These are phyloP conservation scores for Zaprionus obscuricornis DNA, from an alignment of 2,888 invertebrate genomes.

Conservation along the genomic window DNA sequence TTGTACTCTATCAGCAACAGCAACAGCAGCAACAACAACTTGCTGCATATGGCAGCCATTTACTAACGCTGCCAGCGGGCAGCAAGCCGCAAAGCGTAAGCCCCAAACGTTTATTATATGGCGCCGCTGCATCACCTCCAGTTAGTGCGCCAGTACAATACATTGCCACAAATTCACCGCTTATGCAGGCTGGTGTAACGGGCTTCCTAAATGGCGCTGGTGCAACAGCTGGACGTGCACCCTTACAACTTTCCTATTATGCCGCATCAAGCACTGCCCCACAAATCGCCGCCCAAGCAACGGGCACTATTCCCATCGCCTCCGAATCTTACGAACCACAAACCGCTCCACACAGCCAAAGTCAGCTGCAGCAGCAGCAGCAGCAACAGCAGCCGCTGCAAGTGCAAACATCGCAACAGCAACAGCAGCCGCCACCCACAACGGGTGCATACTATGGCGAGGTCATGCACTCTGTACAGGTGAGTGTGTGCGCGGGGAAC, in stretches of 20 bases:
- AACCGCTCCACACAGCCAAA: slow-evolving; percentile 81
- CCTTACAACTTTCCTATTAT: slow-evolving; percentile 82
- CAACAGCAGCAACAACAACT: slow-evolving; percentile 64
- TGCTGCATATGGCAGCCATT: slow-evolving; percentile 53
- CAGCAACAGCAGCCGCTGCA: slow-evolving; percentile 42
- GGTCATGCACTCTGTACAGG: slow-evolving; percentile 82
- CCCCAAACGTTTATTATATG: slow-evolving; percentile 75
- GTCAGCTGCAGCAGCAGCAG: slow-evolving; percentile 59
- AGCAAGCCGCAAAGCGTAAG: slow-evolving; percentile 71
- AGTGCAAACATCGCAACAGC: slow-evolving; percentile 56
- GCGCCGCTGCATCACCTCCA: slow-evolving; percentile 50
- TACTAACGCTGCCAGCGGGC: slow-evolving; percentile 69
- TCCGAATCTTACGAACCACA: slow-evolving; percentile 70
- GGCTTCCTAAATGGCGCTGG: slow-evolving; percentile 73
- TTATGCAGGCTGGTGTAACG: slow-evolving; percentile 50
- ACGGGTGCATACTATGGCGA: slow-evolving; percentile 81
- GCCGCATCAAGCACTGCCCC: slow-evolving; percentile 78
- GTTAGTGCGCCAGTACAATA: slow-evolving; percentile 59
- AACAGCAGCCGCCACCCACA: slow-evolving; percentile 50
- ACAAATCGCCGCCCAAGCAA: slow-evolving; percentile 44
- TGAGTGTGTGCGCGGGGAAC: too few species aligned
- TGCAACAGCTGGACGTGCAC: slow-evolving; percentile 73
- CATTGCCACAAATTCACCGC: slow-evolving; percentile 53
- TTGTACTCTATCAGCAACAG: slow-evolving; percentile 59
- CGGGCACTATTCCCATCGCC: slow-evolving; percentile 49